Conservation (phyloP, 2,888 invertebrate genomes). For the Patella depressa region DNA sequence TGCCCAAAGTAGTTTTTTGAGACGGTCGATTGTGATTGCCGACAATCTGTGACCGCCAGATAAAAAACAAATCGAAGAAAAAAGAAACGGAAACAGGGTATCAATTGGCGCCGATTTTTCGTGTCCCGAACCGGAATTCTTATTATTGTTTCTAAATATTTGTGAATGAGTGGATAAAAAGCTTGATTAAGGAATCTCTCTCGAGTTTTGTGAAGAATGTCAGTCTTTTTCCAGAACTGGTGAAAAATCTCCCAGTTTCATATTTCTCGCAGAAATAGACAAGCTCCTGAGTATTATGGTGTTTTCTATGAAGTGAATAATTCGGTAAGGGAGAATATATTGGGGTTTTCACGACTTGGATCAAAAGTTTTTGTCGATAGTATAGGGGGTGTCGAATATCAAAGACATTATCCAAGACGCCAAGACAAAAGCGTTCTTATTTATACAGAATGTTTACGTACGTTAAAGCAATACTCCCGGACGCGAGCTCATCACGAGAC, state of each 20-base stretch:
- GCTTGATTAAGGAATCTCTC: conserved; percentile 6
- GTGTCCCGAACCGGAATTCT: conserved; percentile 6
- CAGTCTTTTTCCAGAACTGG: neutral
- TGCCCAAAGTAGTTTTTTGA: too few relatives aligned
- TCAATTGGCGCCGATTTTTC: conserved; percentile 18
- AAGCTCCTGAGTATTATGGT: neutral
- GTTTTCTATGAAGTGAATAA: neutral
- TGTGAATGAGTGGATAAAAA: conserved; percentile 19
- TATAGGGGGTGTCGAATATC: neutral
- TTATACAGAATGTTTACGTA: neutral
- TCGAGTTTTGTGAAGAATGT: conserved; percentile 8
- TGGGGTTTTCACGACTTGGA: neutral
- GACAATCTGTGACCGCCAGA: too few relatives aligned
- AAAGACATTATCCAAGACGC: neutral
- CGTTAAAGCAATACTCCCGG: neutral
- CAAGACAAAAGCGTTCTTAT: neutral
- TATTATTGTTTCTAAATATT: conserved; percentile 22
- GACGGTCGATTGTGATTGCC: too few relatives aligned
- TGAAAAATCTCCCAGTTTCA: conserved; percentile 5
- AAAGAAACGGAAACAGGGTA: conserved; percentile 20
- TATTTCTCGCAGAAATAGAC: neutral
- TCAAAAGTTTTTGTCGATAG: conserved; percentile 2
- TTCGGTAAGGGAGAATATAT: neutral
- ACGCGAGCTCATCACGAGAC: neutral
- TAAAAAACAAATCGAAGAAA: neutral